Conservation (phyloP, 2,888 invertebrate species). For the Cryptocephalus primarius region DNA sequence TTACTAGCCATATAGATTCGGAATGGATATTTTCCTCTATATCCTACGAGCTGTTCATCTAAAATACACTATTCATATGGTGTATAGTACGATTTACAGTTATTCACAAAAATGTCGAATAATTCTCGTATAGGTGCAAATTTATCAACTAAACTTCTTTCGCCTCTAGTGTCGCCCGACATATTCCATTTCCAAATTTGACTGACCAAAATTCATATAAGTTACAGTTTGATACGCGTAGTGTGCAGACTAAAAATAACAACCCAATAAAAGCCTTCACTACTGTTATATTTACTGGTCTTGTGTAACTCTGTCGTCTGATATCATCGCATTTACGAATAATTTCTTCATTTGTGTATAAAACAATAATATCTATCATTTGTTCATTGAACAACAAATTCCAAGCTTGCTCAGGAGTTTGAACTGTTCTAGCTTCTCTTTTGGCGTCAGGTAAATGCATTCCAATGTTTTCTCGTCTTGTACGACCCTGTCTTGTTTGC, state of each 20-base stretch:
- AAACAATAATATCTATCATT: slow-evolving; percentile 2
- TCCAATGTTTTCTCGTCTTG: neutral
- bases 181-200: no score
- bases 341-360: slow-evolving; percentile 6
- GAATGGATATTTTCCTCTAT: slow-evolving; percentile 10
- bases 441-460: neutral
- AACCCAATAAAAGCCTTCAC: neutral
- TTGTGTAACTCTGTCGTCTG: neutral
- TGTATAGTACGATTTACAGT: slow-evolving; percentile 9
- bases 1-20: slow-evolving; percentile 10
- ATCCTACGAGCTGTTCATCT: slow-evolving; percentile 13
- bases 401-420: neutral
- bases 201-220: neutral
- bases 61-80: slow-evolving; percentile 11
- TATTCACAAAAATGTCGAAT: slow-evolving; percentile 8
- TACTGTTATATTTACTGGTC: neutral
- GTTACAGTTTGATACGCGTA: neutral
- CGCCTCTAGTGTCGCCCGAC: slow-evolving; percentile 2
- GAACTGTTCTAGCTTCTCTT: neutral
- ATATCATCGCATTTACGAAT: neutral
- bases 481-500: no score
- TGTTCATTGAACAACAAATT: slow-evolving; percentile 1
- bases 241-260: neutral
- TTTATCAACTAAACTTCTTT: slow-evolving; percentile 7
- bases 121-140: slow-evolving; percentile 10